These are phyloP conservation scores for Cyclophora punctaria DNA, from an alignment of 2,888 invertebrate genomes.

Conservation along the genomic window DNA sequence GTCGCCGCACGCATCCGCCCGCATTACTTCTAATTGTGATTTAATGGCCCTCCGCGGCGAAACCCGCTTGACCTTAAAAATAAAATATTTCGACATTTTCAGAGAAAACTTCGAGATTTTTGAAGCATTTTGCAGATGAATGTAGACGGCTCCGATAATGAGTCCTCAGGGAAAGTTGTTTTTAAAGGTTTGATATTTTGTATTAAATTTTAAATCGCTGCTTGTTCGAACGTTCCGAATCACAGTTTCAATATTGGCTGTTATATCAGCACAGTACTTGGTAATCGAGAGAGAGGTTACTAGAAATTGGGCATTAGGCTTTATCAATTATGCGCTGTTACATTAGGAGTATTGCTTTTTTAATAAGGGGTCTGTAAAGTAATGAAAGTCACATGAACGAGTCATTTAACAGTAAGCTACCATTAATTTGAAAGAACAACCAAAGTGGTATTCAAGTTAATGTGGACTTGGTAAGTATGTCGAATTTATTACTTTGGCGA, in stretches of 20 bases:
- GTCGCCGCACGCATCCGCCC: slow-evolving; percentile 63
- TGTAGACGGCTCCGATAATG: slow-evolving; percentile 19
- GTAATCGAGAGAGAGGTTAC: too few relatives aligned
- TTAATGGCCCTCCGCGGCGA: slow-evolving; percentile 61
- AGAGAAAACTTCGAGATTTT: slow-evolving; percentile 23
- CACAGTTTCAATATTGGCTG: too few relatives aligned
- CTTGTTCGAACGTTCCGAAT: too few relatives aligned
- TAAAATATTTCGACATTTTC: slow-evolving; percentile 40
- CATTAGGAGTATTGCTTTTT: too few relatives aligned
- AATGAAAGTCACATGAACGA: slow-evolving; percentile 5
- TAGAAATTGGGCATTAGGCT: too few relatives aligned
- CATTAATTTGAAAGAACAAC: slow-evolving; percentile 17
- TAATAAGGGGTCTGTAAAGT: not conserved
- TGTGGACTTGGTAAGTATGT: slow-evolving; percentile 18
- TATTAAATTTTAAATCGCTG: not conserved
- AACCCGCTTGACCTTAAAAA: slow-evolving; percentile 57
- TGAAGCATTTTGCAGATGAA: slow-evolving; percentile 17
- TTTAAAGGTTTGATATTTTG: not conserved
- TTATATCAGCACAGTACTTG: too few relatives aligned
- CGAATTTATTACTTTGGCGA: slow-evolving; percentile 15
- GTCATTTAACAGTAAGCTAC: slow-evolving; percentile 14
- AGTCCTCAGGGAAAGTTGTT: slow-evolving; percentile 14
- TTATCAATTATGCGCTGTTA: too few relatives aligned
- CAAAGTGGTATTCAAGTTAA: slow-evolving; percentile 19
- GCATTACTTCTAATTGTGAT: slow-evolving; percentile 73